A percentile compares a stretch with the other conserved stretches of the same genome.
Conservation (phyloP, 2,113 vertebrate species). For the Sialia sialis region DNA sequence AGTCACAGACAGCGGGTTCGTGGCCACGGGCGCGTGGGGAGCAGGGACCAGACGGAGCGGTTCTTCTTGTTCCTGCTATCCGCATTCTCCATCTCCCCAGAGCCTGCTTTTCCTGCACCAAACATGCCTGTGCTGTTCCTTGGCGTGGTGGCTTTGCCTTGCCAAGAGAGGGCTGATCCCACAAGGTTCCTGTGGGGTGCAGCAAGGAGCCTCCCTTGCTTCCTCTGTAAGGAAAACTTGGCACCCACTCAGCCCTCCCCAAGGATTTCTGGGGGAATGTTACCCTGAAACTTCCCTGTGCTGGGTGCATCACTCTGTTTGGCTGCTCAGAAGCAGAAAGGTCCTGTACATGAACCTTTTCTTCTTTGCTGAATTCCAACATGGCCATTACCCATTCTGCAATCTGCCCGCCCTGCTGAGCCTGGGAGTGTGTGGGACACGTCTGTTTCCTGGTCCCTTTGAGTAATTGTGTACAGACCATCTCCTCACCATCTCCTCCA, state of each 20-base stretch:
- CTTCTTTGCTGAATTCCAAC: neutral
- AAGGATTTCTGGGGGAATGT: neutral
- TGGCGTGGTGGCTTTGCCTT: neutral
- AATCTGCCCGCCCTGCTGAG: neutral
- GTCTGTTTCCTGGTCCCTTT: neutral
- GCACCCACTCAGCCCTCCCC: fast-evolving
- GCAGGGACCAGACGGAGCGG: slow-evolving; percentile 42
- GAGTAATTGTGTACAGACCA: neutral
- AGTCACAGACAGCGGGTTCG: neutral
- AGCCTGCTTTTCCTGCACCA: slow-evolving; percentile 14
- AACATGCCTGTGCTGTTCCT: slow-evolving; percentile 2
- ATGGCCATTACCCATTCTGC: neutral
- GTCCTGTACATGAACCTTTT: neutral
- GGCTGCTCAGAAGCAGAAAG: neutral
- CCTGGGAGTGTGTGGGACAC: neutral
- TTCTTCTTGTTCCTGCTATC: slow-evolving; percentile 58
- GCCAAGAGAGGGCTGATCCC: neutral
- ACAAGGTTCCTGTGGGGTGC: neutral
- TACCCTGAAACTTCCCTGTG: neutral
- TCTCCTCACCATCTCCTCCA: neutral
- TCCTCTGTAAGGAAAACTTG: neutral
- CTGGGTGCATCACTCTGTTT: neutral
- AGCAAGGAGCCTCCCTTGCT: neutral
- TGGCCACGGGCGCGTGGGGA: neutral
- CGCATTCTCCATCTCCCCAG: neutral